Evolutionary conservation across 2,888 invertebrate genomes (phyloP).

Genomic region (Apotomis turbidana): DNA sequence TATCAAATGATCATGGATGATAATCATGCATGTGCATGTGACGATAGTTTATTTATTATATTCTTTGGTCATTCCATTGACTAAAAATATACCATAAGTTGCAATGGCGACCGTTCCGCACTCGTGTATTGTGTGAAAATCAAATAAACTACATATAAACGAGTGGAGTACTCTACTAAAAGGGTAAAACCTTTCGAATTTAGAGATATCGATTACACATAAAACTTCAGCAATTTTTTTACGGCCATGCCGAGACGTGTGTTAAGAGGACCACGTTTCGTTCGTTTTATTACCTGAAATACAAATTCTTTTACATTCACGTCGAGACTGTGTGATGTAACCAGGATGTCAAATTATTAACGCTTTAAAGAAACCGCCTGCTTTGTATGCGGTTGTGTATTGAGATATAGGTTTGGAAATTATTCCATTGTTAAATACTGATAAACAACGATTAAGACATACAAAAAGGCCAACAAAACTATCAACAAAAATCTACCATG

Average conservation of each 20-base stretch:
- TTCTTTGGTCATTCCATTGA: no score
- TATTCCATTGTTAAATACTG: no score
- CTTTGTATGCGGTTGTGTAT: no score
- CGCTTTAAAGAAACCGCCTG: background rate
- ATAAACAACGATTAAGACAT: no score
- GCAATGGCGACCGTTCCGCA: no score
- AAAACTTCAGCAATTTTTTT: constrained; percentile 23
- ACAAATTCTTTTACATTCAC: constrained; percentile 1
- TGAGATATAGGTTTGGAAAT: no score
- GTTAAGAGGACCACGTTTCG: constrained; percentile 8
- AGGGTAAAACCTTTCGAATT: constrained; percentile 3
- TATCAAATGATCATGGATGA: no score
- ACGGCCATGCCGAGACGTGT: constrained; percentile 12
- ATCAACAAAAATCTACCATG: no score
- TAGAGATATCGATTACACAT: constrained; percentile 12
- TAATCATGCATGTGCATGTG: no score
- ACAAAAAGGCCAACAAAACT: no score
- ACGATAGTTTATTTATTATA: no score
- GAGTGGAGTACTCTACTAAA: background rate
- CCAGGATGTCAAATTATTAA: background rate
- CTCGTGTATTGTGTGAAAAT: background rate
- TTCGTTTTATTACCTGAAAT: background rate
- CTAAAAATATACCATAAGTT: no score
- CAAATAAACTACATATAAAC: constrained; percentile 2
- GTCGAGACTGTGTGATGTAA: background rate